Conservation (phyloP, 2,888 invertebrate genomes). For the Noctua comes region DNA sequence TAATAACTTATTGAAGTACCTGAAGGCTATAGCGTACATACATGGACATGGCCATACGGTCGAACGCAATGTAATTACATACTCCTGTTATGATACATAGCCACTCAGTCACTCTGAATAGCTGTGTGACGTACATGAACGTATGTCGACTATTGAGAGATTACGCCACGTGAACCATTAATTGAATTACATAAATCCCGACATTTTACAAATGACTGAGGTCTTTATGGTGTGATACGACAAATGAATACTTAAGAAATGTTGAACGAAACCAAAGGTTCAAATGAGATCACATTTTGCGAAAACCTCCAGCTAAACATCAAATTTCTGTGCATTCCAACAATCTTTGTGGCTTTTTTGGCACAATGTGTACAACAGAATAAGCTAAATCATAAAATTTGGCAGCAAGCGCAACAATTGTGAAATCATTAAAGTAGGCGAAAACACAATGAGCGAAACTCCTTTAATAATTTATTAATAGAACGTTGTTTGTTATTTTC, state of each 20-base stretch:
- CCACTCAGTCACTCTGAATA: constrained; percentile 45
- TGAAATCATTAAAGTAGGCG: constrained; percentile 17
- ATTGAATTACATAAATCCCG: constrained; percentile 48
- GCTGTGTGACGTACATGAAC: constrained; percentile 45
- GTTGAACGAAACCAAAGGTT: background rate
- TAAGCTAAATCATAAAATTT: constrained; percentile 38
- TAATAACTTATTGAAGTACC: constrained; percentile 64
- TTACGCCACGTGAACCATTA: constrained; percentile 41
- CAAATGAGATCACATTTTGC: constrained; percentile 7
- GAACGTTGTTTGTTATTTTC: constrained; percentile 15
- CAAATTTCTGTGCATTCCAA: constrained; percentile 13
- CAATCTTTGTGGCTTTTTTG: background rate
- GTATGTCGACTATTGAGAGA: constrained; percentile 53
- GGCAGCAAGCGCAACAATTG: constrained; percentile 18
- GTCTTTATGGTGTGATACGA: background rate
- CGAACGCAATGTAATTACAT: constrained; percentile 62
- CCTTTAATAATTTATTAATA: constrained; percentile 30
- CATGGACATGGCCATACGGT: constrained; percentile 60
- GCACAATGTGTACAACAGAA: background rate
- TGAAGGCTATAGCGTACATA: constrained; percentile 63
- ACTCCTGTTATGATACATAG: constrained; percentile 51
- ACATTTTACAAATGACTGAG: constrained; percentile 13
- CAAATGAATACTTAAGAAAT: constrained; percentile 3
- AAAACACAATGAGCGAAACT: constrained; percentile 32
- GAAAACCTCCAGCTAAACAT: background rate